Evolutionary conservation across 2,888 invertebrate genomes (phyloP), one percentile per base, ranked within the genome.

Genomic region (Synanthedon myopaeformis): DNA sequence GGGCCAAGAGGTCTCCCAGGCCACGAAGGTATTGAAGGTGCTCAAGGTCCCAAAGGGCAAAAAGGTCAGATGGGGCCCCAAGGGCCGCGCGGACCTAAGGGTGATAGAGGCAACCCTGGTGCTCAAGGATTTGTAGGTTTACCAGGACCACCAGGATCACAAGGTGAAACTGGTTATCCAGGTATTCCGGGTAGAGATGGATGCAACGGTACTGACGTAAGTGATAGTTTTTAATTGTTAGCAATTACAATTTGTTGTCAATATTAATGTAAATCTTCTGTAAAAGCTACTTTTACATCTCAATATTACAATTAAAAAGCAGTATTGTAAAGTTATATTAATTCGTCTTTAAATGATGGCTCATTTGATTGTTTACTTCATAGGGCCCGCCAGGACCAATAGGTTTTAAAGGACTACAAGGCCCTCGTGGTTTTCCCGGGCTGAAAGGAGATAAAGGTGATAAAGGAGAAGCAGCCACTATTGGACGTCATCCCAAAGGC

Each of bases 141-240:
- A 57, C 89, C 91, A 65, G 94, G 94, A 51, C 55, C 53, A 57
- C 93, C 92, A 17, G 94, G 94, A 56, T 72, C 90, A 56, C 91
- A 89, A 70, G 95, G 95, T 41, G 89, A 89, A 54, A 64, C 89
- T 0, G 95, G 97, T 52, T 69, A 89, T 0, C 89, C 94, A n/a
- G 97, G 97, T 63, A 84, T 91, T 49, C 92, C 94, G 48, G 98
- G 98, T 53, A 86, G 93, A 66, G 97, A 98, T 73, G 99, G 98
- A 10, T 99, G 98, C 73, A 98, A 98, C 70, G 98, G 98, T 69
- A 96, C 96, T 53, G 96, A 96, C 79, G 96, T 96, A 89, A 90
- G 91, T 10, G 10, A 35, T 35, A 35, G 8, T 35, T 35, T 35
- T 35, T 8, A 35, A 10, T 35, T 35, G 10, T 35, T 35, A 10